phyloP scores from a whole-genome alignment of 2,888 invertebrate genomes.

The Suillia variegata region DNA sequence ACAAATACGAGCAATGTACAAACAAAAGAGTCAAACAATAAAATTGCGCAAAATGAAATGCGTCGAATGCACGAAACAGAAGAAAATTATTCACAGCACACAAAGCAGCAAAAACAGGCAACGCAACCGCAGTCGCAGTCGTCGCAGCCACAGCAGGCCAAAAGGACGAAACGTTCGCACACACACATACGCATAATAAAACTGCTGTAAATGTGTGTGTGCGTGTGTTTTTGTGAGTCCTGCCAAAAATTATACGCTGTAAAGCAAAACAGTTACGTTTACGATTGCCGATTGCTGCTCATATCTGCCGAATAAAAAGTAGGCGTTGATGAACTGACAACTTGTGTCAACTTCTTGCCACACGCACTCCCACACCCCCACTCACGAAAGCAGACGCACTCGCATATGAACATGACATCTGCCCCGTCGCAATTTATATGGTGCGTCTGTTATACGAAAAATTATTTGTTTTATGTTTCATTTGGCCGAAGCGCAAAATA shows the following conservation, averaged over 20 bases:
- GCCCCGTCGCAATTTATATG: neutral
- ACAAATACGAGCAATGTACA: too few relatives aligned
- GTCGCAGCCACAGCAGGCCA: neutral
- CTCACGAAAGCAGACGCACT: neutral
- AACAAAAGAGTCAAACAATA: neutral
- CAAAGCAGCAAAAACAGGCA: neutral
- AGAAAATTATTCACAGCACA: neutral
- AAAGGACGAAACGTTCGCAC: too few relatives aligned
- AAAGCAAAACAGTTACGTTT: neutral
- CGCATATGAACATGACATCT: neutral
- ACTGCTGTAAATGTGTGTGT: neutral
- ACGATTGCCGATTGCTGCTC: neutral
- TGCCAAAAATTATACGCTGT: neutral
- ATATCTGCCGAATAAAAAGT: too few relatives aligned
- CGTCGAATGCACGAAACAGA: neutral
- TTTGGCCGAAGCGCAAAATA: constrained; percentile 42
- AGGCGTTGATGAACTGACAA: constrained; percentile 55
- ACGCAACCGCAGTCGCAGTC: neutral
- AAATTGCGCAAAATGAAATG: neutral
- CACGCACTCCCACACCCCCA: constrained; percentile 8
- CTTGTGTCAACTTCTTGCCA: constrained; percentile 48
- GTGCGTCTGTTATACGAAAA: constrained; percentile 41
- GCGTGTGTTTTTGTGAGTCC: neutral
- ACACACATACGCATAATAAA: neutral
- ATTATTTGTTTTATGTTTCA: constrained; percentile 50